Percentiles rank a stretch among this genome's conserved stretches.
Evolutionary conservation across 2,888 invertebrate genomes (phyloP).

Genomic region (Hanleya hanleyi): DNA sequence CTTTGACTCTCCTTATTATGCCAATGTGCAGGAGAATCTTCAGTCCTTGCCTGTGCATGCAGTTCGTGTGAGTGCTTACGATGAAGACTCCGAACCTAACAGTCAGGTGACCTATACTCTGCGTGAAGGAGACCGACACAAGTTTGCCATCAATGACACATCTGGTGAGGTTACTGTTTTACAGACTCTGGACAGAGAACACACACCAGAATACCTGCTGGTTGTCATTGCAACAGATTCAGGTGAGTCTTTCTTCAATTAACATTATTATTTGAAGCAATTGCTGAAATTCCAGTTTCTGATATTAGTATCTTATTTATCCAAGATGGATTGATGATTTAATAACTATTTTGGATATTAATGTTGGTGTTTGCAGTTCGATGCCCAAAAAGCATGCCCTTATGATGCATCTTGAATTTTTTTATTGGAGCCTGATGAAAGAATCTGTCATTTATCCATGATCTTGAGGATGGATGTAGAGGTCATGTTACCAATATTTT

Average conservation of each 20-base stretch:
- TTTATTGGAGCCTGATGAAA: too few species aligned
- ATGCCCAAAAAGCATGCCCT: too few species aligned
- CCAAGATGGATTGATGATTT: too few species aligned
- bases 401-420: too few species aligned
- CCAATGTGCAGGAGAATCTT: conserved; percentile 87
- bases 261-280: too few species aligned
- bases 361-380: too few species aligned
- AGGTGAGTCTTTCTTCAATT: conserved; percentile 77
- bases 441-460: too few species aligned
- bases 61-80: conserved; percentile 85
- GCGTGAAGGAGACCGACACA: conserved; percentile 88
- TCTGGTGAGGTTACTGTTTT: conserved; percentile 80
- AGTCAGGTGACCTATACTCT: conserved; percentile 94
- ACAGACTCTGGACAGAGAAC: conserved; percentile 87
- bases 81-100: conserved; percentile 92
- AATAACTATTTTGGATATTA: too few species aligned
- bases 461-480: too few species aligned
- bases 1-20: conserved; percentile 94
- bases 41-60: conserved; percentile 76
- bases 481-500: too few species aligned
- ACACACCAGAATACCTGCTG: conserved; percentile 85
- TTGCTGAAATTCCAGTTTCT: too few species aligned
- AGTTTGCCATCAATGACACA: conserved; percentile 81
- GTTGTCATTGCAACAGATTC: conserved; percentile 90
- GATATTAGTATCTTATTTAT: too few species aligned